Percentiles rank a stretch among this genome's conserved stretches.
Evolutionary conservation across 2,888 invertebrate species (phyloP).

Genomic region (Electrophaes corylata): DNA sequence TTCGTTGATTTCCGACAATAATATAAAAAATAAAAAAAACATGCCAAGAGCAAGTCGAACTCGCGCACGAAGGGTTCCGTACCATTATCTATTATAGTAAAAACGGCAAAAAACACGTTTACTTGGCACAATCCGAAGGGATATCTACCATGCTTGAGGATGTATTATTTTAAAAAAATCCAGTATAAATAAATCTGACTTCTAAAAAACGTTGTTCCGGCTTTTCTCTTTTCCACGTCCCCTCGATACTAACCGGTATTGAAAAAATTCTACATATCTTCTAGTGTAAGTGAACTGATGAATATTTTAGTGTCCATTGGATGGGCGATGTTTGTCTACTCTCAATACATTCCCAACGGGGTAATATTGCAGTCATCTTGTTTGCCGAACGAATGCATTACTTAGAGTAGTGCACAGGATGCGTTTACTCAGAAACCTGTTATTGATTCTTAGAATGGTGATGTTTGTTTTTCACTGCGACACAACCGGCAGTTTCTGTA

Average conservation of each 20-base stretch:
- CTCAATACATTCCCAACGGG: conserved; percentile 6
- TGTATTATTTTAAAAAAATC: too few relatives aligned
- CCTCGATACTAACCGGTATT: conserved; percentile 44
- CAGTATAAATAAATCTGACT: too few relatives aligned
- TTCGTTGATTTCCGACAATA: background rate
- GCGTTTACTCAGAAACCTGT: conserved; percentile 15
- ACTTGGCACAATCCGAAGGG: too few relatives aligned
- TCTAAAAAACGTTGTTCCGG: background rate
- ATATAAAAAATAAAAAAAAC: too few relatives aligned
- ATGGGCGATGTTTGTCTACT: conserved; percentile 25
- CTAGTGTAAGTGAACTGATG: conserved; percentile 50
- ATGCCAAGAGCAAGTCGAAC: too few relatives aligned
- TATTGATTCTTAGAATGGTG: conserved; percentile 8
- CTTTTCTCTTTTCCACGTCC: background rate
- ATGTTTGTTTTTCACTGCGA: background rate
- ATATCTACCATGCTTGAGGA: too few relatives aligned
- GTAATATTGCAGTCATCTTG: conserved; percentile 20
- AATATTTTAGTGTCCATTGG: conserved; percentile 44
- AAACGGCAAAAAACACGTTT: too few relatives aligned
- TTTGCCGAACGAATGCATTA: conserved; percentile 25
- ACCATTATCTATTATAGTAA: too few relatives aligned
- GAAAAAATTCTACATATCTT: conserved; percentile 53
- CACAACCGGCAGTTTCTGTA: background rate
- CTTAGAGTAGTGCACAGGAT: background rate
- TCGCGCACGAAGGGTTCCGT: too few relatives aligned